Evolutionary conservation across 2,888 invertebrate genomes (phyloP).

Genomic region (Watsonalla cultraria): DNA sequence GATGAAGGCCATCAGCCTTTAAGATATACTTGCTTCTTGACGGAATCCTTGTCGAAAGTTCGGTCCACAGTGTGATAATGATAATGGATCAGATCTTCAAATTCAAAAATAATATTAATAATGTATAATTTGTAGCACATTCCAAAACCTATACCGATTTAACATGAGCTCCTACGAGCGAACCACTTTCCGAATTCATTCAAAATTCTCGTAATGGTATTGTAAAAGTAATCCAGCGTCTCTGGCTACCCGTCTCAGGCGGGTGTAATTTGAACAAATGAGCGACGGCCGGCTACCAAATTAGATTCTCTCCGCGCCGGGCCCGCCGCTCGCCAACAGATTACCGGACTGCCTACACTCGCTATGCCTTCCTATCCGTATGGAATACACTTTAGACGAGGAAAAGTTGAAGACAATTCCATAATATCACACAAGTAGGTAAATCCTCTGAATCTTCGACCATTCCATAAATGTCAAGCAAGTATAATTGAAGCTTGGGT

Average conservation of each 20-base stretch:
- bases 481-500: too few relatives aligned
- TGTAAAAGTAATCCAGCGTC: not conserved
- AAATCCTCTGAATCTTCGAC: conserved; percentile 22
- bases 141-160: too few relatives aligned
- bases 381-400: conserved; percentile 11
- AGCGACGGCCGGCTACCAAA: conserved; percentile 81
- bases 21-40: too few relatives aligned
- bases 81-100: too few relatives aligned
- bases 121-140: too few relatives aligned
- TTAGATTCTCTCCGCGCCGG: conserved; percentile 76
- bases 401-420: conserved; percentile 2
- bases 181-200: not conserved
- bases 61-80: too few relatives aligned
- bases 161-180: too few relatives aligned
- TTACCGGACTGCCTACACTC: conserved; percentile 39
- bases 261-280: conserved; percentile 78
- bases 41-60: too few relatives aligned
- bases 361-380: conserved; percentile 38
- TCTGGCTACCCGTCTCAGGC: conserved; percentile 5
- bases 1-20: too few relatives aligned
- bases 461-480: too few relatives aligned
- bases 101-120: too few relatives aligned
- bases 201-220: not conserved
- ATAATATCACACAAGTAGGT: conserved; percentile 4
- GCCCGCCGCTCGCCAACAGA: conserved; percentile 41